These are phyloP conservation scores for Ammodytes marinus DNA, from an alignment of 2,113 vertebrate genomes.

Conservation along the genomic window DNA sequence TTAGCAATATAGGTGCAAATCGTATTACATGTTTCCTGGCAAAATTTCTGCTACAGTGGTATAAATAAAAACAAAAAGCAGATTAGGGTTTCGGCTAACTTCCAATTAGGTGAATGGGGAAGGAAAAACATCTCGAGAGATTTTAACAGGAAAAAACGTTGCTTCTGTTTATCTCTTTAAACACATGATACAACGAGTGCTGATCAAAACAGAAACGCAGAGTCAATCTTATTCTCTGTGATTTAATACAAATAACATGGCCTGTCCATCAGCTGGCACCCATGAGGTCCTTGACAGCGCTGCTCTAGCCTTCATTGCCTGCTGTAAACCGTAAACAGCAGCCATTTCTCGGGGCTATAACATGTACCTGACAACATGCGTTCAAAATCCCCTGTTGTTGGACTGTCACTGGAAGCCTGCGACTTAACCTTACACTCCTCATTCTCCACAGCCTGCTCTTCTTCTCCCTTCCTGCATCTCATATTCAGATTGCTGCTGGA, in stretches of 20 bases:
- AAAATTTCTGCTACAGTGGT: background rate
- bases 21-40: background rate
- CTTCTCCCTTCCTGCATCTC: constrained; percentile 23
- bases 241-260: constrained; percentile 42
- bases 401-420: constrained; percentile 37
- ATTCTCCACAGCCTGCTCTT: constrained; percentile 28
- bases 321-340: constrained; percentile 53
- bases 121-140: no score
- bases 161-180: background rate
- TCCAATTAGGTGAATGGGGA: no score
- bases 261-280: constrained; percentile 51
- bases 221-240: constrained; percentile 39
- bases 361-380: constrained; percentile 52
- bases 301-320: constrained; percentile 40
- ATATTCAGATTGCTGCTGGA: constrained; percentile 49
- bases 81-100: no score
- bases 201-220: background rate
- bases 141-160: background rate
- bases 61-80: no score
- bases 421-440: constrained; percentile 65
- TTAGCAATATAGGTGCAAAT: background rate
- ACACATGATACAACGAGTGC: background rate
- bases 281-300: constrained; percentile 1
- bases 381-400: constrained; percentile 17
- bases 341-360: constrained; percentile 46